Conservation (phyloP, 1,140 invertebrate species). For the Tenebrio molitor region DNA sequence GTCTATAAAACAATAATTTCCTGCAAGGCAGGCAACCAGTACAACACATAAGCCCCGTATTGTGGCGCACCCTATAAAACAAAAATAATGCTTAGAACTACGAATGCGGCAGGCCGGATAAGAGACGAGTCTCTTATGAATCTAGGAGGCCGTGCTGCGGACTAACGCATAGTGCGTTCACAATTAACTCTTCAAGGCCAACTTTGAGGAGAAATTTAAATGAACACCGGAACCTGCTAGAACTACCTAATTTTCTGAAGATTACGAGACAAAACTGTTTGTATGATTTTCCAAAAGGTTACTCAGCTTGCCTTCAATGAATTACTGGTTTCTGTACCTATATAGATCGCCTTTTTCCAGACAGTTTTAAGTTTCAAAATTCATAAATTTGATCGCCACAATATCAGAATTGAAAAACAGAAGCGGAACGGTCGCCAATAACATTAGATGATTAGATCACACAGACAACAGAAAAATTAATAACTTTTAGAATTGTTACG, state of each 20-base stretch:
- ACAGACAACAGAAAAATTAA: slow-evolving; percentile 43
- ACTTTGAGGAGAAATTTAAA: slow-evolving; percentile 18
- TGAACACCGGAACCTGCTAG: slow-evolving; percentile 5
- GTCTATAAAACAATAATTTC: too few species aligned
- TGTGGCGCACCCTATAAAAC: too few species aligned
- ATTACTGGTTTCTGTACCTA: slow-evolving; percentile 42
- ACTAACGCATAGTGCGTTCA: too few species aligned
- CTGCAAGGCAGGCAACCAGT: too few species aligned
- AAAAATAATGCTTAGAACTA: too few species aligned
- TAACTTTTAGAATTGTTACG: slow-evolving; percentile 35
- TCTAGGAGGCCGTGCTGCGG: too few species aligned
- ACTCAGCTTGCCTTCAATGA: slow-evolving; percentile 46
- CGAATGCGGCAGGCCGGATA: too few species aligned
- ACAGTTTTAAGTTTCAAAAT: slow-evolving; percentile 11
- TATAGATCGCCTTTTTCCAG: slow-evolving; percentile 42
- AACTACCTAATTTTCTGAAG: slow-evolving; percentile 10
- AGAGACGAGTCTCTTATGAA: too few species aligned
- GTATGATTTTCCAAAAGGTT: slow-evolving; percentile 37
- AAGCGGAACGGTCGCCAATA: slow-evolving; percentile 22
- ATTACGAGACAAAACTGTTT: background rate
- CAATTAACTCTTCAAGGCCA: slow-evolving; percentile 17
- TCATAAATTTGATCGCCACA: background rate
- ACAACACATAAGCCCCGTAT: too few species aligned
- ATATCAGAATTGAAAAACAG: background rate
- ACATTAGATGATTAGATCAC: slow-evolving; percentile 44